Conservation (phyloP, 2,113 vertebrate species). For the Chiloscyllium plagiosum region DNA sequence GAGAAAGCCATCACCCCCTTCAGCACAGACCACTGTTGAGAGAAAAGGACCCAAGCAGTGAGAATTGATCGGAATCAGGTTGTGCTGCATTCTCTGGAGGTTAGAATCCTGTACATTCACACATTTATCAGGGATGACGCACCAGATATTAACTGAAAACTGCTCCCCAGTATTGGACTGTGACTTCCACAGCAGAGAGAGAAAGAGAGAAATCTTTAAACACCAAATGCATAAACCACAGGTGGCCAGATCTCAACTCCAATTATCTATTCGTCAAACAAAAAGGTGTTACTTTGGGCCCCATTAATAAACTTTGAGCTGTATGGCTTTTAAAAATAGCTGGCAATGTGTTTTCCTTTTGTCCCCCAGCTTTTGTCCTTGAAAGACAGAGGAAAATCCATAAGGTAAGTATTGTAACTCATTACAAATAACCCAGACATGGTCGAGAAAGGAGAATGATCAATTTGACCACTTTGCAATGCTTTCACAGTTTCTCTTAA, state of each 20-base stretch:
- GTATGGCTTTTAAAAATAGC: not conserved
- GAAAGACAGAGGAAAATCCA: not conserved
- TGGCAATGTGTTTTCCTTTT: not conserved
- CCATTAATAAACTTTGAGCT: not conserved
- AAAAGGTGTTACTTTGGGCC: not conserved
- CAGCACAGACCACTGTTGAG: not conserved
- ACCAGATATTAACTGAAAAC: not conserved
- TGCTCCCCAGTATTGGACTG: not conserved
- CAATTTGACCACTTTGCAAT: not conserved
- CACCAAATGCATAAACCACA: not conserved
- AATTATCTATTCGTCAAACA: not conserved
- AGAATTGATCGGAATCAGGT: not conserved
- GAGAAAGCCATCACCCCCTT: not conserved
- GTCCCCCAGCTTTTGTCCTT: not conserved
- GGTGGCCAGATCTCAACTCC: not conserved
- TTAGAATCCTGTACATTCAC: not conserved
- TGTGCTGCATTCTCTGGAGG: not conserved
- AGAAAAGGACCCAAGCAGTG: too few species aligned
- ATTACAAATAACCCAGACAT: not conserved
- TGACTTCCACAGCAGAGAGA: not conserved
- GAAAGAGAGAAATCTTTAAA: not conserved
- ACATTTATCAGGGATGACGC: not conserved
- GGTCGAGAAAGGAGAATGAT: not conserved
- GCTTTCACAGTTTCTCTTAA: not conserved
- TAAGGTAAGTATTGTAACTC: not conserved